phyloP scores from a whole-genome alignment of 2,797 vertebrate species.

The Loris lydekkerianus region DNA sequence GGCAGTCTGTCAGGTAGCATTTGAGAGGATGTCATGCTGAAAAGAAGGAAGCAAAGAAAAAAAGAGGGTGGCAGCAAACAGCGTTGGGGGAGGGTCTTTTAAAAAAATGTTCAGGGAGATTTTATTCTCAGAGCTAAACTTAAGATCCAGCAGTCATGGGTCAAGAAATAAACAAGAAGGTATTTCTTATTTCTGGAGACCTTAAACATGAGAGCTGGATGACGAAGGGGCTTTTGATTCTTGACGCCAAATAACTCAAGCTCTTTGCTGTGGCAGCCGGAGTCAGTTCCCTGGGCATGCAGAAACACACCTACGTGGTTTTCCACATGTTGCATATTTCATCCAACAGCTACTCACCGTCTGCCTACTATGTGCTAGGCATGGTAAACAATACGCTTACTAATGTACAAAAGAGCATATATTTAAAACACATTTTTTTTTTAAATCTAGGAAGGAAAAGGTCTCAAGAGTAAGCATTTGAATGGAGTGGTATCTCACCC shows the following conservation, averaged over 20 bases:
- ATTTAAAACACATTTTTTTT: background rate
- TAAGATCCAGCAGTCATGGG: background rate
- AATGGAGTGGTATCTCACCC: background rate
- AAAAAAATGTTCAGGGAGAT: slow-evolving; percentile 58
- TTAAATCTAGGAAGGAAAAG: background rate
- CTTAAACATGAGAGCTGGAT: background rate
- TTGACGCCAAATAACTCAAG: background rate
- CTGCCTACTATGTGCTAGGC: background rate
- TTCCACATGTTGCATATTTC: background rate
- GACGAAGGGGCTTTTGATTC: background rate
- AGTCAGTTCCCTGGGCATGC: background rate
- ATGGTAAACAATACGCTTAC: background rate
- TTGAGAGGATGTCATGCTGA: slow-evolving; percentile 81
- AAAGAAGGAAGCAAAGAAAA: slow-evolving; percentile 68
- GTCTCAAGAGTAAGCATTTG: background rate
- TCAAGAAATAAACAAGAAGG: slow-evolving; percentile 67
- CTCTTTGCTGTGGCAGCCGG: background rate
- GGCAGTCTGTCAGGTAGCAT: slow-evolving; percentile 85
- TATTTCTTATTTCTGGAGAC: slow-evolving; percentile 10
- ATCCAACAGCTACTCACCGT: background rate
- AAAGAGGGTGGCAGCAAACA: slow-evolving; percentile 59
- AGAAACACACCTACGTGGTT: background rate
- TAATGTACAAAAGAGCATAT: background rate
- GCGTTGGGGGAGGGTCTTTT: slow-evolving; percentile 30
- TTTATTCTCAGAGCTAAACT: slow-evolving; percentile 61